Conservation (phyloP, 2,888 invertebrate species). For the Dusona sp. region DNA sequence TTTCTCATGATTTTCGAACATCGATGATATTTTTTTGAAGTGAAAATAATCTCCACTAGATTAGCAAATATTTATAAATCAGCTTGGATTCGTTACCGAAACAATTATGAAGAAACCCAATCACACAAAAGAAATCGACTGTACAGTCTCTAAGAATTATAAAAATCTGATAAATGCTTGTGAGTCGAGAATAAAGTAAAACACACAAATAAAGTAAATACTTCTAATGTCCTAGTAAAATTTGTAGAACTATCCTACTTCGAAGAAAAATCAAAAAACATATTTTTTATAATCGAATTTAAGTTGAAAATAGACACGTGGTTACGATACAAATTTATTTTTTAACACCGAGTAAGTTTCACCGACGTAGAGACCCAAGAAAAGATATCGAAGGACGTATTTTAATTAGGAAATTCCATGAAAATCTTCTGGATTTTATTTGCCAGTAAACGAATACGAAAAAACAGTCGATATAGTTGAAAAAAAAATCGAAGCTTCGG, state of each 20-base stretch:
- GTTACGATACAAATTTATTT: no score
- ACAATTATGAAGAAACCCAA: background rate
- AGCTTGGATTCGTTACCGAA: no score
- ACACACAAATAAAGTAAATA: no score
- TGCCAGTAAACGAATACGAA: background rate
- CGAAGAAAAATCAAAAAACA: background rate
- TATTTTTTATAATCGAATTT: background rate
- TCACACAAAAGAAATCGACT: background rate
- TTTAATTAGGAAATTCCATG: background rate
- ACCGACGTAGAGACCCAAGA: background rate
- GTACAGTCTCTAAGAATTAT: background rate
- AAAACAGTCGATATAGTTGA: no score
- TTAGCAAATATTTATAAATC: no score
- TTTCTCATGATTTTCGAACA: no score
- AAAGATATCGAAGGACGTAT: background rate
- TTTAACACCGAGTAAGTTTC: background rate
- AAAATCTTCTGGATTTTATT: background rate
- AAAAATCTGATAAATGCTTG: background rate
- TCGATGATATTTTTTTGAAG: no score
- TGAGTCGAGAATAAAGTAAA: background rate
- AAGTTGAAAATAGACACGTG: background rate
- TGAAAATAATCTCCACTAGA: no score
- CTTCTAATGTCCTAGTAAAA: background rate
- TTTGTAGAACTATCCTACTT: background rate
- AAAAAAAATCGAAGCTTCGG: no score